phyloP scores from a whole-genome alignment of 2,797 vertebrate species.

The Acropternis orthonyx region DNA sequence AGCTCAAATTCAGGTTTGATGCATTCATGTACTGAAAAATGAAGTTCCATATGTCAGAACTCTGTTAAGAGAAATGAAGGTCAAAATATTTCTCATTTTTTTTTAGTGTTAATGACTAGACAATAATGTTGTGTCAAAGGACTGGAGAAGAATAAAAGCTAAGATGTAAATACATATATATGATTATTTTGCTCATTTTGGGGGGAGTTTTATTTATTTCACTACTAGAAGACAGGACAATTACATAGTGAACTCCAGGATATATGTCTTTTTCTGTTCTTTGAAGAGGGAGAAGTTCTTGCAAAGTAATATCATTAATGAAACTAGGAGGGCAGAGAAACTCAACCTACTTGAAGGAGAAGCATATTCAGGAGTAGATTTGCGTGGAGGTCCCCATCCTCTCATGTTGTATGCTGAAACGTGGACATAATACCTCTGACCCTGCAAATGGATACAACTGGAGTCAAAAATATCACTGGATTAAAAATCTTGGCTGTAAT shows the following conservation, averaged over 20 bases:
- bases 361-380: constrained; percentile 84
- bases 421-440: constrained; percentile 85
- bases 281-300: background rate
- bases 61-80: constrained; percentile 57
- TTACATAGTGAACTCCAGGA: background rate
- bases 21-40: constrained; percentile 43
- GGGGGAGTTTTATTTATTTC: background rate
- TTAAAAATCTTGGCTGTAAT: background rate
- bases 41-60: constrained; percentile 28
- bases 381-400: constrained; percentile 89
- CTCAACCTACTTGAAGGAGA: constrained; percentile 90
- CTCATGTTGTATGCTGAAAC: constrained; percentile 95
- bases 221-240: background rate
- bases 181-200: background rate
- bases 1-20: constrained; percentile 57
- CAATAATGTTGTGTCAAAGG: background rate
- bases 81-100: background rate
- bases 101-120: background rate
- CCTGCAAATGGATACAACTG: constrained; percentile 76
- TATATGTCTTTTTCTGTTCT: background rate
- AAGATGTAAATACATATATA: background rate
- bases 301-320: background rate
- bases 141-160: background rate
- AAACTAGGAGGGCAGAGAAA: background rate
- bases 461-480: constrained; percentile 24